These are phyloP conservation scores for Motacilla tschutschensis DNA, from an alignment of 2,113 vertebrate species.

Conservation along the genomic window DNA sequence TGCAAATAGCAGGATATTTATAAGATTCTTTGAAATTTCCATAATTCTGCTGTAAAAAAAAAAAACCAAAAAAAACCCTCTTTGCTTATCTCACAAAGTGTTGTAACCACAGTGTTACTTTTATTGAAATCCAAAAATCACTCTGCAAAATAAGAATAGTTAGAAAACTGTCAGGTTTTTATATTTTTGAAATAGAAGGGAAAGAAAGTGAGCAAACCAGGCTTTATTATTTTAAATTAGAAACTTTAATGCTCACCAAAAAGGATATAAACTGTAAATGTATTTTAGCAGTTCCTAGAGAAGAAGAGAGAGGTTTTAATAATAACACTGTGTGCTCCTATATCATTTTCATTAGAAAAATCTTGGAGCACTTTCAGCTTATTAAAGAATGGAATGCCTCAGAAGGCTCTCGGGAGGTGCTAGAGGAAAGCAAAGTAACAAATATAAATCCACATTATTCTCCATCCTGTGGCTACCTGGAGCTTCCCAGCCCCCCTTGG, in stretches of 20 bases:
- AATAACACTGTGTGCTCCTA: constrained; percentile 50
- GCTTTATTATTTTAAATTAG: constrained; percentile 63
- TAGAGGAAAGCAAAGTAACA: constrained; percentile 14
- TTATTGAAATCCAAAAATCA: constrained; percentile 61
- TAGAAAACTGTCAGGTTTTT: constrained; percentile 23
- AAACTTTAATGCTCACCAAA: constrained; percentile 55
- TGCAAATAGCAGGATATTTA: constrained; percentile 59
- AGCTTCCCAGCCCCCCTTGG: neutral
- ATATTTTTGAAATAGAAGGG: constrained; percentile 32
- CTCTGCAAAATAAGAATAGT: constrained; percentile 45
- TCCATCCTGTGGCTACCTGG: neutral
- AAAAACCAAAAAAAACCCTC: constrained; percentile 18
- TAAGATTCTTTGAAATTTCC: constrained; percentile 64
- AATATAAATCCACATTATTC: constrained; percentile 18
- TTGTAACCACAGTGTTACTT: constrained; percentile 58
- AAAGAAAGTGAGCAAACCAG: constrained; percentile 14
- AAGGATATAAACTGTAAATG: constrained; percentile 62
- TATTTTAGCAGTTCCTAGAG: constrained; percentile 57
- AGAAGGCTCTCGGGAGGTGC: constrained; percentile 29
- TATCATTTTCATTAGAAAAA: constrained; percentile 63
- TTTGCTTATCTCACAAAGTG: constrained; percentile 56
- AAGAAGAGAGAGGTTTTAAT: constrained; percentile 57
- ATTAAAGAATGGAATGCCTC: constrained; percentile 46
- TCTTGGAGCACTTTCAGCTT: constrained; percentile 51
- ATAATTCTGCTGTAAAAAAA: constrained; percentile 47